Base-by-base conservation (phyloP, 2,113 vertebrate species). In the Onychorhynchus coronatus region DNA sequence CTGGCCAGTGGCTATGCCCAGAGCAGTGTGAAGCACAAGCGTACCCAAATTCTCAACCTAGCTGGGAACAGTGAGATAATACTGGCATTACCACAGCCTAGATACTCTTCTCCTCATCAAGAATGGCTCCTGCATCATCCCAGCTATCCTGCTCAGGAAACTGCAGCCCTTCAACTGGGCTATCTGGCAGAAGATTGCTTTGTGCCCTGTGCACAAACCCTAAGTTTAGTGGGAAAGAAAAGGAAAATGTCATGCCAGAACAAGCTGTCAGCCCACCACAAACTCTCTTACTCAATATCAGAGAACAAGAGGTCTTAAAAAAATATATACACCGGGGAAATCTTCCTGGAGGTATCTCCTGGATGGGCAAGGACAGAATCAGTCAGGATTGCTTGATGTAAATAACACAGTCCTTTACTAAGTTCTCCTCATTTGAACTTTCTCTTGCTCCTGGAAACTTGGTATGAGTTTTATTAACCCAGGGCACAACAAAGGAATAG, bases 91-190 rank as follows among this genome's bases (percentile, higher is more conserved):
- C 5, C 25, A 56, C 10, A 77, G 23, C 41, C 20, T 39, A 66
- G 50, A 39, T 49, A 73, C 35, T 81, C 59, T 62, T 15, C 27
- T 47, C 16, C 59, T 70, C 30, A 70, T n/a, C 37, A 63, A 52
- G 68, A 80, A 58, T 0, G 2, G n/a, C 5, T 88, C 19, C 59
- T 0, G 0, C 33, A 55, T n/a, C 7, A 6, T 35, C 44, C 27
- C 65, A 80, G 37, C 13, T 27, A 14, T 21, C 20, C 46, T 61
- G 44, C 46, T 58, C 3, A 2, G 11, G 30, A 76, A 80, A 50
- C 24, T 35, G 33, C 31, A 83, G 33, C 67, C 31, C 46, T 65
- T 65, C 44, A 37, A 41, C 37, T 6, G 3, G 23, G 20, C 37
- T 82, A 12, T 42, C 37, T 31, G 21, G 22, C 39, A 77, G 55